phyloP scores from a whole-genome alignment of 2,113 vertebrate genomes.

The Bungarus multicinctus region DNA sequence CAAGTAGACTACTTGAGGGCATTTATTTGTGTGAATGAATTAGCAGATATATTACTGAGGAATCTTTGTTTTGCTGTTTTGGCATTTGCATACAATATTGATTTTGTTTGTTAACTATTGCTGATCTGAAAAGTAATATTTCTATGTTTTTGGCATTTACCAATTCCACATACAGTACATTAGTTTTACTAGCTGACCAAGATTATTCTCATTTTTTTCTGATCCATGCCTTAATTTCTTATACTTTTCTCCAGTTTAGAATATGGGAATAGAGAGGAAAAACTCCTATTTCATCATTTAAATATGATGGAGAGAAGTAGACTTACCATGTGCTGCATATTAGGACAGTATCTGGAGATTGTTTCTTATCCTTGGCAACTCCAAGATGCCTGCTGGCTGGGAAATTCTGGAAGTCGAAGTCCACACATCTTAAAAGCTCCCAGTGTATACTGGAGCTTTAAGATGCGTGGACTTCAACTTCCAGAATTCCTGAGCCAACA shows the following conservation, averaged over 20 bases:
- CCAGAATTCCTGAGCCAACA: too few species aligned
- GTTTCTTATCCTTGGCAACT: too few species aligned
- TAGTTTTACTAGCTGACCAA: neutral
- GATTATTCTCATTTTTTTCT: neutral
- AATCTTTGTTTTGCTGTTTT: neutral
- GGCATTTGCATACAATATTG: neutral
- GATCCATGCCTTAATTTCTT: neutral
- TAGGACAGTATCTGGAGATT: too few species aligned
- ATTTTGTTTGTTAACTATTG: neutral
- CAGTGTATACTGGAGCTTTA: too few species aligned
- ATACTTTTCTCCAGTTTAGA: neutral
- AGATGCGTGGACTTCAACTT: too few species aligned
- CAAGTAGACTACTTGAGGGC: neutral
- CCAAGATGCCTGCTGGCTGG: too few species aligned
- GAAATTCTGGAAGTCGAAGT: too few species aligned
- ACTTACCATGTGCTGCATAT: neutral
- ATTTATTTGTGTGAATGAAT: neutral
- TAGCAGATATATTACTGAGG: neutral
- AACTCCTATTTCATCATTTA: neutral
- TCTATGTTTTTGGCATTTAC: neutral
- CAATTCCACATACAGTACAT: neutral
- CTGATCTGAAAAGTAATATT: neutral
- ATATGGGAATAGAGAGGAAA: neutral
- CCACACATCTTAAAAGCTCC: too few species aligned
- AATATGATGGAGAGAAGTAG: neutral